phyloP scores from a whole-genome alignment of 2,113 vertebrate genomes.

The Pteruthius melanotis region DNA sequence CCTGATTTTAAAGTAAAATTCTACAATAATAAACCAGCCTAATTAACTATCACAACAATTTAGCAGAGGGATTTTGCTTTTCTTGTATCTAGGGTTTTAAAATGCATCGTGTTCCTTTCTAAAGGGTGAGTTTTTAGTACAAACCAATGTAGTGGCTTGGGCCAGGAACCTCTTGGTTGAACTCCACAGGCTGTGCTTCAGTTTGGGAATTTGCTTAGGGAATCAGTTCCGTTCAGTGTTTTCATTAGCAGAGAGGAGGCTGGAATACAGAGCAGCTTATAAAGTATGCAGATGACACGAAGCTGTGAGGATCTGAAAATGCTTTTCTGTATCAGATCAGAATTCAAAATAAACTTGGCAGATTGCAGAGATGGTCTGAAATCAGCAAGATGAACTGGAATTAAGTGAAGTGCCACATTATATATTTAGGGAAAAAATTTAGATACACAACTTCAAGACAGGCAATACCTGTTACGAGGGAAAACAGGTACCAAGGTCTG shows the following conservation, averaged over 20 bases:
- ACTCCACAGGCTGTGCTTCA: not conserved
- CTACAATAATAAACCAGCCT: not conserved
- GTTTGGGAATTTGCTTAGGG: constrained; percentile 6
- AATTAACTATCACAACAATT: not conserved
- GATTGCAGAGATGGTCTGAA: constrained; percentile 7
- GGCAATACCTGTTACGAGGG: not conserved
- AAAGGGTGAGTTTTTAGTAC: not conserved
- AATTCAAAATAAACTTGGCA: constrained; percentile 33
- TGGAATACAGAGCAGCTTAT: constrained; percentile 34
- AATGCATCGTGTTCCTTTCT: not conserved
- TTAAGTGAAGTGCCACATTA: not conserved
- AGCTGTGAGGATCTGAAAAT: constrained; percentile 2
- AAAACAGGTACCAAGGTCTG: not conserved
- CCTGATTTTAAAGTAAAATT: not conserved
- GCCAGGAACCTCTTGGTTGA: not conserved
- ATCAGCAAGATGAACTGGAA: not conserved
- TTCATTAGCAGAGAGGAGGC: not conserved
- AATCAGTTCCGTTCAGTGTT: not conserved
- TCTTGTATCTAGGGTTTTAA: not conserved
- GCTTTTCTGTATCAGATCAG: not conserved
- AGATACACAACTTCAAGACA: not conserved
- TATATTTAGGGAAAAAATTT: not conserved
- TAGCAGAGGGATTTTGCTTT: not conserved
- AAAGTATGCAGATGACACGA: constrained; percentile 46
- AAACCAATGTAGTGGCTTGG: not conserved